Percentiles rank a stretch among this genome's conserved stretches.
These are phyloP conservation scores for Sminthurides bifidus DNA, from an alignment of 1,140 invertebrate genomes.

Conservation along the genomic window DNA sequence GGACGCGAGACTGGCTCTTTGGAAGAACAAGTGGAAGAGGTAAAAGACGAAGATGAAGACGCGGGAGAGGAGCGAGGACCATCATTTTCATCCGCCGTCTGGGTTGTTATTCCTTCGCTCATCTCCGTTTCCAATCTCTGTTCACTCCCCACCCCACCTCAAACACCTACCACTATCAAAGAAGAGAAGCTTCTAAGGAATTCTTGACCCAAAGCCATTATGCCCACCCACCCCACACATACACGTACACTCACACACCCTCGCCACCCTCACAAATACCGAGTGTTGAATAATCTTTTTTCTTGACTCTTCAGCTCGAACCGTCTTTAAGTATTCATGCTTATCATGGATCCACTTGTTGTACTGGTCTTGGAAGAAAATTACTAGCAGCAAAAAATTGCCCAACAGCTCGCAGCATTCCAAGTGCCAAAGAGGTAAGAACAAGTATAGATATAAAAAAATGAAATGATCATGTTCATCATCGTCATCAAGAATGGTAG, in stretches of 20 bases:
- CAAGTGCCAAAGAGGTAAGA: neutral
- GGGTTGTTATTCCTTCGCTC: too few species aligned
- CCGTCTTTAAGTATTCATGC: constrained; percentile 2
- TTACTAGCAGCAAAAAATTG: neutral
- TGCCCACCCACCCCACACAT: too few species aligned
- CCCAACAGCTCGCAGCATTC: neutral
- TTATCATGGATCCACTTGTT: neutral
- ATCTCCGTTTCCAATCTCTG: too few species aligned
- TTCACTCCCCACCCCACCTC: too few species aligned
- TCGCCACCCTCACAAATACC: constrained; percentile 24
- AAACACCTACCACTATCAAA: too few species aligned
- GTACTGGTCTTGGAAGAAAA: neutral
- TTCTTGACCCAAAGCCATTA: too few species aligned
- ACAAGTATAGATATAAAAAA: neutral
- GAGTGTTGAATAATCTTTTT: too few species aligned
- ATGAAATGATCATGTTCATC: too few species aligned
- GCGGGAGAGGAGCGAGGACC: constrained; percentile 19
- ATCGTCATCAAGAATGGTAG: constrained; percentile 12
- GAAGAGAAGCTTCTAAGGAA: too few species aligned
- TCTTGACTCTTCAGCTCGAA: neutral
- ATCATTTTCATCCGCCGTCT: too few species aligned
- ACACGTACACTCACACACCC: constrained; percentile 14
- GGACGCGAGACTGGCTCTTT: constrained; percentile 9
- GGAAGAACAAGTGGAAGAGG: constrained; percentile 7
- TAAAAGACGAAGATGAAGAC: constrained; percentile 11